Conservation (phyloP, 2,797 vertebrate genomes). For the Takifugu ocellatus region DNA sequence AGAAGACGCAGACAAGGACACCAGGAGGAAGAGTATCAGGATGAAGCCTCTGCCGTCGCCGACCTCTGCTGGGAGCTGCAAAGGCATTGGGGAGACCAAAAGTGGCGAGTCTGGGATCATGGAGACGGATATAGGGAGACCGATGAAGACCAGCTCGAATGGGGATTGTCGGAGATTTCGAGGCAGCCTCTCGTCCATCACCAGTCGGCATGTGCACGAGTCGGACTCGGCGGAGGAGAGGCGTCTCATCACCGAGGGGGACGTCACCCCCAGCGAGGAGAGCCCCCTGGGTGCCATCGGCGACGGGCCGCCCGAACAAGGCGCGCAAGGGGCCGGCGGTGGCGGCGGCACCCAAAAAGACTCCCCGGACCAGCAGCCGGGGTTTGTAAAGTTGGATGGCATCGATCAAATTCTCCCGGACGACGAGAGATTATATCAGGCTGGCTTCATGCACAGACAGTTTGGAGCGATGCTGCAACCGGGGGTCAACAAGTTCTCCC, state of each 20-base stretch:
- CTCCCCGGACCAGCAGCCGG: conserved; percentile 75
- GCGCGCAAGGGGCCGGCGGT: conserved; percentile 70
- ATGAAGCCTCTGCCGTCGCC: conserved; percentile 89
- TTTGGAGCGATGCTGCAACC: conserved; percentile 97
- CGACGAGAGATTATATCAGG: conserved; percentile 89
- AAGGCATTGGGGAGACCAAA: conserved; percentile 76
- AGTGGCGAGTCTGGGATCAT: conserved; percentile 80
- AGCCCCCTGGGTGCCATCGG: conserved; percentile 78
- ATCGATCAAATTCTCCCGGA: conserved; percentile 91
- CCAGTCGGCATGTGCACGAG: conserved; percentile 88
- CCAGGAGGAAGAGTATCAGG: conserved; percentile 88
- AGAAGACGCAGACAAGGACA: conserved; percentile 85
- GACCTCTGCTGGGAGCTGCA: conserved; percentile 78
- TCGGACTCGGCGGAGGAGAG: conserved; percentile 85
- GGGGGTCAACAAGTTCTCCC: conserved; percentile 99
- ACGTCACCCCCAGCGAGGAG: conserved; percentile 81
- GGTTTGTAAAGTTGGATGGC: conserved; percentile 88
- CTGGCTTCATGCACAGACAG: conserved; percentile 96
- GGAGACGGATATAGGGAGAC: conserved; percentile 86
- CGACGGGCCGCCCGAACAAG: conserved; percentile 65
- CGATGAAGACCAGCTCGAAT: conserved; percentile 89
- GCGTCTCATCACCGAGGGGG: conserved; percentile 84
- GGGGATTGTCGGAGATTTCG: conserved; percentile 95
- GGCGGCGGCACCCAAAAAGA: conserved; percentile 59
- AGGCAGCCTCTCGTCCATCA: conserved; percentile 93